Percentiles rank a stretch among this genome's conserved stretches.
These are phyloP conservation scores for Halictus ligatus DNA, from an alignment of 2,888 invertebrate species.

Conservation along the genomic window DNA sequence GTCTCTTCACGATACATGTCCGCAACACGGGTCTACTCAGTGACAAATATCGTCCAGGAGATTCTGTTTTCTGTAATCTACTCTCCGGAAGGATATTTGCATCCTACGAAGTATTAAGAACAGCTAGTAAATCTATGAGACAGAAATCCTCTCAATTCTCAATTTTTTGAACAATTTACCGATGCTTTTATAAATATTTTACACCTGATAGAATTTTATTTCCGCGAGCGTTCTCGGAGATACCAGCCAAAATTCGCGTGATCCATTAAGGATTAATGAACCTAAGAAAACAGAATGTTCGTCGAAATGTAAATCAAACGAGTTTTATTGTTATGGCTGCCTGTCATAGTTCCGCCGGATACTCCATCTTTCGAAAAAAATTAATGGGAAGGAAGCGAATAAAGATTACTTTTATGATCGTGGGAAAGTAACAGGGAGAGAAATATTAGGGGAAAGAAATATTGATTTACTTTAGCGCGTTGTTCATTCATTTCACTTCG, in stretches of 20 bases:
- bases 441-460: not conserved
- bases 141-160: not conserved
- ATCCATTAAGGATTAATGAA: constrained; percentile 2
- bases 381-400: constrained; percentile 5
- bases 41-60: no score
- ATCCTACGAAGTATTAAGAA: not conserved
- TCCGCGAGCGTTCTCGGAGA: not conserved
- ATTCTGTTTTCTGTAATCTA: no score
- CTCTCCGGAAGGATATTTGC: no score
- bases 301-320: constrained; percentile 2
- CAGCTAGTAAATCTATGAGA: no score
- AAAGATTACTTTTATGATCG: constrained; percentile 5
- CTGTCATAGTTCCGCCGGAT: not conserved
- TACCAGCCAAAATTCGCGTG: not conserved
- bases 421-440: constrained; percentile 2
- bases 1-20: no score
- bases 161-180: not conserved
- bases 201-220: not conserved
- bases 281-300: not conserved
- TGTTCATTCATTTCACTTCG: not conserved
- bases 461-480: not conserved
- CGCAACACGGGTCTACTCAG: no score
- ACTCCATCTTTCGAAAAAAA: not conserved
- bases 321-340: constrained; percentile 2
- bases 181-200: not conserved